Evolutionary conservation across 2,888 invertebrate genomes (phyloP), one percentile per base, ranked within the genome.

Genomic region (Dilophus febrilis): DNA sequence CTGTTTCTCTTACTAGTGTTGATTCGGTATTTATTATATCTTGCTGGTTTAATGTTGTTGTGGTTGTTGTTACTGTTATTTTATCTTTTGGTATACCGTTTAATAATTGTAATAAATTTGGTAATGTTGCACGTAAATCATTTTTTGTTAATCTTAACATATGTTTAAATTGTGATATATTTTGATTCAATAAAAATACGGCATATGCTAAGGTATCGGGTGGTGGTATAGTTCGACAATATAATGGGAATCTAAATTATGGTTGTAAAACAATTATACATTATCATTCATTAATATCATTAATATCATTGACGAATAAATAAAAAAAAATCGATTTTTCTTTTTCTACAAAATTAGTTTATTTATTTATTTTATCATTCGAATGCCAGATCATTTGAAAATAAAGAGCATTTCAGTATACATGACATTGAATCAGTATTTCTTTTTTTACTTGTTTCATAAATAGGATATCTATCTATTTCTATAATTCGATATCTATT

Each of bases 121-220:
- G 52, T 45, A 62, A 53, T 1, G 60, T 59, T 27, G 53, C 52
- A 11, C 55, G 49, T 36, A 54, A 43, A 46, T 63, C 58, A 42
- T 54, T 56, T 19, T 27, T 18, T 17, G 28, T 43, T 35, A 27
- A 42, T 33, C 16, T 53, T 51, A 35, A 51, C 50, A 40, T 55
- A 52, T 44, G 57, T 46, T 57, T 58, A n/a, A 94, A 61, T 61
- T 97, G 95, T 2, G 87, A 87, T 45, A 97, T 83, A 56, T 95
- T 91, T 63, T 91, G 92, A 65, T 94, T 94, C 26, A 95, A 64
- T 12, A 94, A 67, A 56, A 85, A 94, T 45, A 94, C 81, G 4
- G 81, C 94, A 60, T 92, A 92, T 44, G 84, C 77, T 55, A 90
- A 54, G 35, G 55, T 51, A 43, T 61, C 61, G 33, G 58, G 54